Evolutionary conservation across 2,113 vertebrate genomes (phyloP).

Genomic region (Nestor notabilis): DNA sequence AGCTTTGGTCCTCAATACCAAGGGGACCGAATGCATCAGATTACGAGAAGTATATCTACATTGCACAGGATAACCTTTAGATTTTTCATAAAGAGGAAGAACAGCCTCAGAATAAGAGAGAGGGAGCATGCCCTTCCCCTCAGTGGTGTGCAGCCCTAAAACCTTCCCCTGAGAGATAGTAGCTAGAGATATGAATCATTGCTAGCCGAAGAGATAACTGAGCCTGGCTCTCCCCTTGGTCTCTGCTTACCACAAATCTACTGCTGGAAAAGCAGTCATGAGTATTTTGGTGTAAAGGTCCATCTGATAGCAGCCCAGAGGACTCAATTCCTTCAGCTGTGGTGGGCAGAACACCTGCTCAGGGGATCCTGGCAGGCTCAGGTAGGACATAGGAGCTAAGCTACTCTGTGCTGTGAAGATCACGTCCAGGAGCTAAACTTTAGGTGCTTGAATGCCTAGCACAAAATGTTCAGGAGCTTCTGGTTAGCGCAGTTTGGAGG

Average conservation of each 20-base stretch:
- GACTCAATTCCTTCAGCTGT: background rate
- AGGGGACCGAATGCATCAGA: background rate
- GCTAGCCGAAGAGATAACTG: background rate
- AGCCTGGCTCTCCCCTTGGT: background rate
- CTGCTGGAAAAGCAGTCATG: background rate
- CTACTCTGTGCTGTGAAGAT: background rate
- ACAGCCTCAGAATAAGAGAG: background rate
- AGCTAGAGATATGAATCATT: background rate
- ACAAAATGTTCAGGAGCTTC: background rate
- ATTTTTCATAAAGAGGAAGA: background rate
- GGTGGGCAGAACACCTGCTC: background rate
- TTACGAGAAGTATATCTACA: background rate
- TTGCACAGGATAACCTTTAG: background rate
- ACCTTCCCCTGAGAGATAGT: slow-evolving; percentile 28
- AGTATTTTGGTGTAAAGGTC: background rate
- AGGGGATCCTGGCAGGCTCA: background rate
- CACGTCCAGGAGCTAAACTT: background rate
- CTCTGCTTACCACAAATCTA: background rate
- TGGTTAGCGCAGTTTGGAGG: background rate
- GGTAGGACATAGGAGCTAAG: background rate
- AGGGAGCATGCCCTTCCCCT: background rate
- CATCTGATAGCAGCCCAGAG: background rate
- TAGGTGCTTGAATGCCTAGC: background rate
- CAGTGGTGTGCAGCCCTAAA: background rate
- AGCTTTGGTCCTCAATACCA: background rate